Percentiles rank a stretch among this genome's conserved stretches.
These are phyloP conservation scores for Lepus europaeus DNA, from an alignment of 2,113 vertebrate species.

Conservation along the genomic window DNA sequence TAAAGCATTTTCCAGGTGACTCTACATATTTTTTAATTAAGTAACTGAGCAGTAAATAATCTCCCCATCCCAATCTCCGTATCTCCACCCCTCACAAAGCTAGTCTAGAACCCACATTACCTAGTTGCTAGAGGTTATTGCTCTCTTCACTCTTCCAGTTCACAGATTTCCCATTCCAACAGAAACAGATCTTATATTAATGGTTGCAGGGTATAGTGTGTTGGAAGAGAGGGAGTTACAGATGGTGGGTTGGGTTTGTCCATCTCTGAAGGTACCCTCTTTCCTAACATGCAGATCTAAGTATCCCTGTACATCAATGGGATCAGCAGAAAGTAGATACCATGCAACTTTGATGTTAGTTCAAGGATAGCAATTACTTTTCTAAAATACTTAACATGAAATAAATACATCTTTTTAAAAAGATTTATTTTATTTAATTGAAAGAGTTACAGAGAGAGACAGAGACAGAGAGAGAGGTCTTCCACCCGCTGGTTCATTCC, in stretches of 20 bases:
- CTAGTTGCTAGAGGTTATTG: not conserved
- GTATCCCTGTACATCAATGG: not conserved
- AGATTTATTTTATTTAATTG: too few species aligned
- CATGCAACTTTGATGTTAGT: slow-evolving; percentile 4
- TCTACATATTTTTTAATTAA: not conserved
- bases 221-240: not conserved
- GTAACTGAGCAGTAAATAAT: slow-evolving; percentile 20
- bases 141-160: slow-evolving; percentile 32
- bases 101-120: slow-evolving; percentile 18
- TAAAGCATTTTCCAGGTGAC: not conserved
- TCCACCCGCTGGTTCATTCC: too few species aligned
- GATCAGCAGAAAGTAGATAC: not conserved
- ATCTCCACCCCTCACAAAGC: not conserved
- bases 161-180: slow-evolving; percentile 19
- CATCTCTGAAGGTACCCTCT: not conserved
- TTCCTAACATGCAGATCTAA: slow-evolving; percentile 17
- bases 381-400: not conserved
- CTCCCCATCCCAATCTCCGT: not conserved
- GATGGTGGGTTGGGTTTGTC: not conserved
- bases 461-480: too few species aligned
- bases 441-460: too few species aligned
- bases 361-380: not conserved
- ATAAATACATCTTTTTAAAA: too few species aligned
- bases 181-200: slow-evolving; percentile 35
- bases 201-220: not conserved